phyloP scores from a whole-genome alignment of 2,113 vertebrate species.

The Bos taurus region ARS-UCD2.0 NC_037328.1:26586501-26587000 shows the following conservation, averaged over 20 bases:
- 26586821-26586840: background rate
- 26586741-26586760: background rate
- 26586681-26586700: slow-evolving; percentile 19
- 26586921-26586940: background rate
- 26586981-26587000: background rate
- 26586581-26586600: slow-evolving; percentile 4
- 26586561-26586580: slow-evolving; percentile 38
- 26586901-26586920: background rate
- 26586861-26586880: background rate
- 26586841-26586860: background rate
- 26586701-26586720: background rate
- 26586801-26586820: background rate
- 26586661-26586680: slow-evolving; percentile 13
- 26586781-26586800: too few relatives aligned
- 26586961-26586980: background rate
- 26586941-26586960: background rate
- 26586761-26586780: too few relatives aligned
- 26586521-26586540: background rate
- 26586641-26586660: background rate
- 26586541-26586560: slow-evolving; percentile 1
- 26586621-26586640: background rate
- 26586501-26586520: slow-evolving; percentile 6
- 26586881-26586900: background rate
- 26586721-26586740: background rate
- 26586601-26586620: background rate